phyloP scores from a whole-genome alignment of 1,140 invertebrate genomes.

The Anadara kagoshimensis region DNA sequence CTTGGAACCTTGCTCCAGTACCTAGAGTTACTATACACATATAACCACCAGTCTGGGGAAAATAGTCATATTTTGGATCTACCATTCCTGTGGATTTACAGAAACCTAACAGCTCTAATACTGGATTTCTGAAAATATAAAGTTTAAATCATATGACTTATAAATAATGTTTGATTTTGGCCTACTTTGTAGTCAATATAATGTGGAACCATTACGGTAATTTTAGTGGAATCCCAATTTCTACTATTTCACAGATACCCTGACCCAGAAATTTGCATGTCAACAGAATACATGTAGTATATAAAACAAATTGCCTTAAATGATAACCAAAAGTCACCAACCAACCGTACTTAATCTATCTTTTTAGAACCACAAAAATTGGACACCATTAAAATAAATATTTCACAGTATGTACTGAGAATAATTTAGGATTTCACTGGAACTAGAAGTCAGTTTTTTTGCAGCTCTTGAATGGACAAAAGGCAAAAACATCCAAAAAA shows the following conservation, averaged over 20 bases:
- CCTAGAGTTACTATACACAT: conserved; percentile 46
- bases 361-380: too few relatives aligned
- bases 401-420: too few relatives aligned
- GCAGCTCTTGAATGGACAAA: too few relatives aligned
- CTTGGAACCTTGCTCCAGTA: conserved; percentile 56
- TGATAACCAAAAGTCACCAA: too few relatives aligned
- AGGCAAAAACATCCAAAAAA: too few relatives aligned
- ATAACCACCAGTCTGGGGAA: conserved; percentile 22
- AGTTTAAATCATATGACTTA: neutral
- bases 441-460: too few relatives aligned
- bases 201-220: neutral
- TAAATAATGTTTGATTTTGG: too few relatives aligned
- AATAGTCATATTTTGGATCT: conserved; percentile 51
- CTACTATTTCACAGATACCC: neutral
- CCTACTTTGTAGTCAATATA: too few relatives aligned
- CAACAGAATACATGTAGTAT: neutral
- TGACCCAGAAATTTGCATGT: neutral
- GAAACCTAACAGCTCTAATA: conserved; percentile 51
- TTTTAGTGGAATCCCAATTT: neutral
- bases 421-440: too few relatives aligned
- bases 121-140: conserved; percentile 50
- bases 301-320: too few relatives aligned
- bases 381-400: too few relatives aligned
- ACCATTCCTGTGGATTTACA: conserved; percentile 43
- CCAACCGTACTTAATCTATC: too few relatives aligned